Evolutionary conservation across 2,888 invertebrate species (phyloP).

Genomic region (Aphodius granarius): DNA sequence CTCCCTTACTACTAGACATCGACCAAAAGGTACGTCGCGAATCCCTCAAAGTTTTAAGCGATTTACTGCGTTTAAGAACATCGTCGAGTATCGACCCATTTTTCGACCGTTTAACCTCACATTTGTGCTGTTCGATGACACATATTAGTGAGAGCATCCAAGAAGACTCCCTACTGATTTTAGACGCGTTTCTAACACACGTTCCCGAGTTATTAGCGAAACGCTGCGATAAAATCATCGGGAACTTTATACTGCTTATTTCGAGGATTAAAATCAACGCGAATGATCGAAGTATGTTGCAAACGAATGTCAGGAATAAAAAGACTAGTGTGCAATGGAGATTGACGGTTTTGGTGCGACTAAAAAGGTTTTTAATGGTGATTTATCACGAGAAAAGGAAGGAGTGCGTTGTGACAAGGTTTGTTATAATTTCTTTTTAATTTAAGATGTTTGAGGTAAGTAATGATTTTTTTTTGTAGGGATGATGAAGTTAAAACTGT

Average conservation of each 20-base stretch:
- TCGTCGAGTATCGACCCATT: conserved; percentile 58
- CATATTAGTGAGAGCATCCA: conserved; percentile 80
- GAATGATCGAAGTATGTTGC: conserved; percentile 68
- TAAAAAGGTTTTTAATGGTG: conserved; percentile 63
- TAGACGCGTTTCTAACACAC: conserved; percentile 74
- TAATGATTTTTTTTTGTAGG: conserved; percentile 20
- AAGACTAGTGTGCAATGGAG: conserved; percentile 79
- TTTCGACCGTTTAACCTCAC: conserved; percentile 75
- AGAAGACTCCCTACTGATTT: conserved; percentile 77
- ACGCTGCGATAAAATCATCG: conserved; percentile 71
- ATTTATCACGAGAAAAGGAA: neutral
- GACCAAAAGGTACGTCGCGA: conserved; percentile 65
- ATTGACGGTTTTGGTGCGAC: conserved; percentile 70
- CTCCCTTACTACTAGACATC: conserved; percentile 71
- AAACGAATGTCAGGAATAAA: conserved; percentile 70
- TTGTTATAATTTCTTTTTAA: neutral
- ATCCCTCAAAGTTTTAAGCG: conserved; percentile 55
- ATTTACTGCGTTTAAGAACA: neutral
- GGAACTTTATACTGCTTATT: conserved; percentile 83
- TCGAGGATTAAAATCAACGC: conserved; percentile 70
- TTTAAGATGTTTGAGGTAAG: neutral
- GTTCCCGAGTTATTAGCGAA: conserved; percentile 67
- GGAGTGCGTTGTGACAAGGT: neutral
- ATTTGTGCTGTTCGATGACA: conserved; percentile 87
- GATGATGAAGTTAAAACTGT: conserved; percentile 11